These are phyloP conservation scores for Antheraea mylitta DNA, from an alignment of 1,140 invertebrate species.

Conservation along the genomic window DNA sequence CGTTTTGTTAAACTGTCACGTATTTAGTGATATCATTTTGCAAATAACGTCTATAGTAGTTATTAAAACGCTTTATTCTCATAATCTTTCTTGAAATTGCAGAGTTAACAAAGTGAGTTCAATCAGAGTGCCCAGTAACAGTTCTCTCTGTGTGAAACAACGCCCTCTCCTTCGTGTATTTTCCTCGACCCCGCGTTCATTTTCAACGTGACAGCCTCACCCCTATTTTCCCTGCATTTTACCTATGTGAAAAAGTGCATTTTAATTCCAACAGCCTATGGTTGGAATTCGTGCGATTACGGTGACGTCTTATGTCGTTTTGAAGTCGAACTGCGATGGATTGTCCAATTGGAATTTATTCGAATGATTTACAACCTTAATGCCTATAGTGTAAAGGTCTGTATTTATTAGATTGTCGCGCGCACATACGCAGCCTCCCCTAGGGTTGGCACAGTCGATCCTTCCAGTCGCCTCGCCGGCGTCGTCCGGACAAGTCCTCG, in stretches of 20 bases:
- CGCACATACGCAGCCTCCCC: constrained; percentile 71
- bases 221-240: constrained; percentile 40
- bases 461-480: constrained; percentile 71
- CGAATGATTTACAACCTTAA: constrained; percentile 37
- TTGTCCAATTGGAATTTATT: constrained; percentile 30
- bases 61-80: not conserved
- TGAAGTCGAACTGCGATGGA: constrained; percentile 30
- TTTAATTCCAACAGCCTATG: constrained; percentile 25
- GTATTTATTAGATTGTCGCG: constrained; percentile 25
- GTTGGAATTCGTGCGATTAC: constrained; percentile 24
- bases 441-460: constrained; percentile 69
- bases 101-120: constrained; percentile 44
- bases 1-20: not conserved
- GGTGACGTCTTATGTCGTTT: constrained; percentile 25
- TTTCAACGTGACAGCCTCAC: constrained; percentile 54
- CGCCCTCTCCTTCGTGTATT: constrained; percentile 46
- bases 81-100: not conserved
- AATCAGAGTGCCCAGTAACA: constrained; percentile 52
- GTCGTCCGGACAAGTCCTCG: constrained; percentile 59
- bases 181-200: constrained; percentile 45
- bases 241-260: constrained; percentile 21
- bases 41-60: not conserved
- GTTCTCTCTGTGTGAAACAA: constrained; percentile 49
- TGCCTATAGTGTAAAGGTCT: constrained; percentile 24
- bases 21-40: not conserved